Conservation (phyloP, 2,113 vertebrate genomes). For the Lasiurus borealis region DNA sequence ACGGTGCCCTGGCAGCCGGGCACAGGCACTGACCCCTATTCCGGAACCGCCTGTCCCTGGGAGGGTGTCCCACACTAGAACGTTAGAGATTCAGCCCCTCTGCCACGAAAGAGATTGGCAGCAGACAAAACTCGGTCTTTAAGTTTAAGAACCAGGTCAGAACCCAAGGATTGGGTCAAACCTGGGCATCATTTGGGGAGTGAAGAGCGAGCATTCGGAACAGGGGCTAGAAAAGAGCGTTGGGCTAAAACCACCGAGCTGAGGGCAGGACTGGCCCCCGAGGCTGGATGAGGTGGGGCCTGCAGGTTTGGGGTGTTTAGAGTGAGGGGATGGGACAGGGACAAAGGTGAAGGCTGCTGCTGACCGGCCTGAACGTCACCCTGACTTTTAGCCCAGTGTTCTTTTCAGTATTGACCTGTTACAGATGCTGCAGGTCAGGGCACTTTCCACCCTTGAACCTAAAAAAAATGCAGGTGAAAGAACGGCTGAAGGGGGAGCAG, state of each 20-base stretch:
- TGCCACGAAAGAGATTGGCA: neutral
- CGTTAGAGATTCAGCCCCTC: neutral
- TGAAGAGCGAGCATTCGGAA: neutral
- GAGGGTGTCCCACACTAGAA: neutral
- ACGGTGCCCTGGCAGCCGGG: neutral
- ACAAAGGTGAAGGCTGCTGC: slow-evolving; percentile 28
- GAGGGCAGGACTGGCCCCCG: neutral
- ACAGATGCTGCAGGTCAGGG: neutral
- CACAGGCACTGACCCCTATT: neutral
- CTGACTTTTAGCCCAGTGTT: slow-evolving; percentile 60
- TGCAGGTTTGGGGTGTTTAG: neutral
- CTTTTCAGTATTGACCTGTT: slow-evolving; percentile 63
- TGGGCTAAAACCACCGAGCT: neutral
- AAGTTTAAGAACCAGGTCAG: neutral
- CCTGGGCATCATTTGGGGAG: neutral
- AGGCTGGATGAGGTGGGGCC: neutral
- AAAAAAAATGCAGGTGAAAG: neutral
- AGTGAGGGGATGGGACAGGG: neutral
- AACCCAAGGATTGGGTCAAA: neutral
- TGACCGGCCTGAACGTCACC: neutral
- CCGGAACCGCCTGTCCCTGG: neutral
- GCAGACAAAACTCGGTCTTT: neutral
- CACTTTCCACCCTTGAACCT: slow-evolving; percentile 29
- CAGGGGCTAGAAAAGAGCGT: neutral
- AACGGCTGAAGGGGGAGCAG: neutral